Base-by-base conservation (phyloP, 2,888 invertebrate species). In the Periphyllus acericola region DNA sequence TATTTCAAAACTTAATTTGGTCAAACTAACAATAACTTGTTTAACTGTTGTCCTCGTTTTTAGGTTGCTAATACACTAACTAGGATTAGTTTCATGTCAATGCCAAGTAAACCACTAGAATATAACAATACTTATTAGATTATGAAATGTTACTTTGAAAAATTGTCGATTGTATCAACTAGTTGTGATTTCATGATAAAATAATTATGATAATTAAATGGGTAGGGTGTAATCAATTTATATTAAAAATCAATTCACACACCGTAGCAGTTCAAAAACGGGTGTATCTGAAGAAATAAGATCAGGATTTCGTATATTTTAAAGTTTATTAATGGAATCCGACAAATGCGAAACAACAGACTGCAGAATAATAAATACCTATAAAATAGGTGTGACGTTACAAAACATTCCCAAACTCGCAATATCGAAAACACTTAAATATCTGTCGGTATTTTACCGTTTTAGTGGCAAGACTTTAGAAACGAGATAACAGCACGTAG, bases 11-110 rank as follows among this genome's bases (percentile, higher is more conserved):
- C 40, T n/a, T 25, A 79, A 46, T 81, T 17, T 66, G n/a, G 14
- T 76, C 17, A 68, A 81, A 21, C 8, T 34, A 0, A 72, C 19
- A 71, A n/a, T 82, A 52, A 29, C 21, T 52, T 14, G 8, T 52
- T 32, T 25, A 14, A n/a, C 9, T 68, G 19, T 19, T 81, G 19
- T 71, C 32, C 17, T 71, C 8, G 40, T 52, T 52, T 55, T 78
- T 55, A 21, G 21, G 0, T 55, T 71, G 21, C 19, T 71, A 52
- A 46, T 11, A 14, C 9, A 55, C 32, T 72, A 81, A 9, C 34
- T 52, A 82, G 32, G 46, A 46, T 46, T 46, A 52, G 25, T 72
- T 76, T 52, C 9, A 82, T 82, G 25, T 82, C 82, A 52, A 55
- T 55, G 19, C 14, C n/a, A 72, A 55, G 1, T 52, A 71, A 71